Evolutionary conservation across 2,797 vertebrate species (phyloP).

Genomic region (Sebastes glaucus): DNA sequence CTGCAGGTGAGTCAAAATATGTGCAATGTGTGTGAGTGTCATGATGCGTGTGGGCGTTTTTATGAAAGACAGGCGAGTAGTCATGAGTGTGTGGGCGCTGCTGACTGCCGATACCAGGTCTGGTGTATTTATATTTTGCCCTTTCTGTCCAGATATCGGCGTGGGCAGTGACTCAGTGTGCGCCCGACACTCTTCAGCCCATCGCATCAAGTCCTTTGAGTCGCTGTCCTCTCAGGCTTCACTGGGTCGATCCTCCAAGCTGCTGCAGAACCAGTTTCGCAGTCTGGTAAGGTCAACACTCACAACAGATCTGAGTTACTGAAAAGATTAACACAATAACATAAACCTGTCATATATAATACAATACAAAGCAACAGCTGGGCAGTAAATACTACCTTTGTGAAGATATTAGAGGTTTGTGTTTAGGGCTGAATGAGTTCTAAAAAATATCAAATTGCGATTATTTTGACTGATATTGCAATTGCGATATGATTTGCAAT

Average conservation of each 20-base stretch:
- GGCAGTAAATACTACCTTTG: background rate
- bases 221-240: constrained; percentile 91
- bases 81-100: constrained; percentile 29
- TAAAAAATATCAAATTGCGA: no score
- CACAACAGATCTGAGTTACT: background rate
- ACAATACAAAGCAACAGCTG: background rate
- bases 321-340: background rate
- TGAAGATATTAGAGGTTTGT: no score
- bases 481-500: no score
- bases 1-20: constrained; percentile 88
- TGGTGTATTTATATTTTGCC: constrained; percentile 52
- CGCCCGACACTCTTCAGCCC: constrained; percentile 90
- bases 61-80: constrained; percentile 18
- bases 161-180: constrained; percentile 95
- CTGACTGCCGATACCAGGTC: constrained; percentile 19
- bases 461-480: no score
- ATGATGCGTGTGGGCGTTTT: constrained; percentile 13
- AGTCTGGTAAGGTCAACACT: constrained; percentile 89
- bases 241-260: constrained; percentile 91
- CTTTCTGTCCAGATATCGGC: constrained; percentile 87
- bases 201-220: constrained; percentile 96
- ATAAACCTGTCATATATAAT: background rate
- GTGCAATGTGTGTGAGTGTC: background rate
- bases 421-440: no score
- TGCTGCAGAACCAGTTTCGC: constrained; percentile 94